Evolutionary conservation across 2,888 invertebrate genomes (phyloP).

Genomic region (Lochmaea crataegi): DNA sequence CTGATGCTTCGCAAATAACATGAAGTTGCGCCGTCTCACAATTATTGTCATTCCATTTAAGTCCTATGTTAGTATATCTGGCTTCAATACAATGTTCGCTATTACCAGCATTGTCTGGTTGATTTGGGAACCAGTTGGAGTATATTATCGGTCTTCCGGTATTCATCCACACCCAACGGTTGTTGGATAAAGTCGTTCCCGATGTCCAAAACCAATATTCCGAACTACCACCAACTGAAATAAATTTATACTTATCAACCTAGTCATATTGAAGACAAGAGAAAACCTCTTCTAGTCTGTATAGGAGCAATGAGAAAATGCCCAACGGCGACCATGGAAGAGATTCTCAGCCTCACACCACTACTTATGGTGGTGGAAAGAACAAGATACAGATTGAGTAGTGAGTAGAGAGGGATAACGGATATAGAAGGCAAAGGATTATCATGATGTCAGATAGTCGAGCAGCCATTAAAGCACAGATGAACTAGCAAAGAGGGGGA

Average conservation of each 20-base stretch:
- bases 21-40: conserved; percentile 14
- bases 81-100: conserved; percentile 31
- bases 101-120: conserved; percentile 27
- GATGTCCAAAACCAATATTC: conserved; percentile 34
- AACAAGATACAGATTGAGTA: too few relatives aligned
- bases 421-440: too few relatives aligned
- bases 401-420: too few relatives aligned
- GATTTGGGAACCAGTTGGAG: conserved; percentile 30
- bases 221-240: conserved; percentile 26
- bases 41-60: conserved; percentile 31
- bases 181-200: conserved; percentile 22
- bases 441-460: too few relatives aligned
- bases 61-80: conserved; percentile 17
- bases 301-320: too few relatives aligned
- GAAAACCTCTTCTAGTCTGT: too few relatives aligned
- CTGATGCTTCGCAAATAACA: conserved; percentile 32
- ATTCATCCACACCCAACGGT: conserved; percentile 34
- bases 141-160: conserved; percentile 32
- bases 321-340: too few relatives aligned
- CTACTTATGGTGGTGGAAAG: too few relatives aligned
- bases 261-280: too few relatives aligned
- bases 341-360: too few relatives aligned
- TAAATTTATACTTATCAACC: background rate
- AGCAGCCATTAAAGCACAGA: too few relatives aligned
- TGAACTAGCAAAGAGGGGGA: too few relatives aligned